Evolutionary conservation across 1,140 invertebrate species (phyloP).

Genomic region (Drosophila quadrilineata): DNA sequence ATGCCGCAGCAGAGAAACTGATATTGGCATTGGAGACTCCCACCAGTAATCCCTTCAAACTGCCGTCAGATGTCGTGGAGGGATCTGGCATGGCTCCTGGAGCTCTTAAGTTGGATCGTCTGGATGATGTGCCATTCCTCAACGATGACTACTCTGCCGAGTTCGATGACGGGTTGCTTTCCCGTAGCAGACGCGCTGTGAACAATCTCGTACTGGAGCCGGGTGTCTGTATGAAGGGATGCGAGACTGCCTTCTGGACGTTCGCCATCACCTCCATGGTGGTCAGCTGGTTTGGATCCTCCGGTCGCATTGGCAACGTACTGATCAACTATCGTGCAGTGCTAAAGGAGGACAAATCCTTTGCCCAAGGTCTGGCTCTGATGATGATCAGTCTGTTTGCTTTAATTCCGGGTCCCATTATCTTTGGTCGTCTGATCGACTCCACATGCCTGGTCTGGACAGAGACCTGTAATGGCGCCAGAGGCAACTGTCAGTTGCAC

Average conservation of each 20-base stretch:
- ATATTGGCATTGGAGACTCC: conserved; percentile 4
- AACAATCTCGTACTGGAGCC: conserved; percentile 74
- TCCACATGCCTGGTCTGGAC: conserved; percentile 86
- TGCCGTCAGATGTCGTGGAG: too few species aligned
- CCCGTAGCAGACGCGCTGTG: conserved; percentile 28
- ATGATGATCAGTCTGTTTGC: conserved; percentile 86
- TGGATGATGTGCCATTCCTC: conserved; percentile 37
- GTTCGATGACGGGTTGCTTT: conserved; percentile 5
- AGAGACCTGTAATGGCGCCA: conserved; percentile 84
- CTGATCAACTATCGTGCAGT: conserved; percentile 85
- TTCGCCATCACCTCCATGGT: conserved; percentile 83
- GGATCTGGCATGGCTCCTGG: too few species aligned
- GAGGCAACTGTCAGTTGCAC: conserved; percentile 86
- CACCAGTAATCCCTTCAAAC: background rate
- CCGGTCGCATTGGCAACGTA: conserved; percentile 85
- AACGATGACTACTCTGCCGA: conserved; percentile 41
- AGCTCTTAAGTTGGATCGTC: too few species aligned
- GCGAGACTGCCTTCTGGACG: conserved; percentile 77
- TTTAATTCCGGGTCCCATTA: conserved; percentile 86
- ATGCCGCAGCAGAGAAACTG: conserved; percentile 11
- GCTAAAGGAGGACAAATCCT: conserved; percentile 84
- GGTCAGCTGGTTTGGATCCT: conserved; percentile 83
- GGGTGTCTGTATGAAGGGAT: conserved; percentile 83
- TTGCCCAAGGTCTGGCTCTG: conserved; percentile 85
- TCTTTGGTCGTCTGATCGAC: conserved; percentile 86